Evolutionary conservation across 1,140 invertebrate species (phyloP).

Genomic region (Melanaphis sacchari): DNA sequence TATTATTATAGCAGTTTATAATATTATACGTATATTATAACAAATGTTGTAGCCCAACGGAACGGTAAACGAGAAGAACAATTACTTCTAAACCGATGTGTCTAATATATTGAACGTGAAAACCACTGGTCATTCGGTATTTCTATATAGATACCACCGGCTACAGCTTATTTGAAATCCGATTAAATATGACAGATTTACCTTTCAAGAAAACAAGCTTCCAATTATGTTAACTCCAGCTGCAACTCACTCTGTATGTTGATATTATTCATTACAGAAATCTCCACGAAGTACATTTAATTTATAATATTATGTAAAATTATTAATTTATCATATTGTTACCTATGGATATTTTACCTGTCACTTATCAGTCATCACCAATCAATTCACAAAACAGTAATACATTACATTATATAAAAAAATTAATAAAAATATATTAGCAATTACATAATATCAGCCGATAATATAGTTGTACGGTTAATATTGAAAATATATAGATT

Average conservation of each 20-base stretch:
- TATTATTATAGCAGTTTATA: not conserved
- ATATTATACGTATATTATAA: not conserved
- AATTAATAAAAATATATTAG: not conserved
- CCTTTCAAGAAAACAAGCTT: constrained; percentile 1
- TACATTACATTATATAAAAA: not conserved
- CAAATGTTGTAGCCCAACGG: not conserved
- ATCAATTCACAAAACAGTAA: not conserved
- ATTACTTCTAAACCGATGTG: not conserved
- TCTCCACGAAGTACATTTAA: not conserved
- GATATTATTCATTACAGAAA: not conserved
- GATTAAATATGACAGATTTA: constrained; percentile 43
- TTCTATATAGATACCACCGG: not conserved
- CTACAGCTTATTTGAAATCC: constrained; percentile 32
- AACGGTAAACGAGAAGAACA: constrained; percentile 10
- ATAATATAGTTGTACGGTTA: not conserved
- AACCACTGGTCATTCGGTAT: constrained; percentile 23
- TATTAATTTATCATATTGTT: not conserved
- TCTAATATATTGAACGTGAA: not conserved
- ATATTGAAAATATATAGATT: not conserved
- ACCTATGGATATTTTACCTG: not conserved
- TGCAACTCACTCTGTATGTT: not conserved
- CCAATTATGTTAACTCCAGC: not conserved
- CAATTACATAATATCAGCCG: not conserved
- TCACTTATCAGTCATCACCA: not conserved
- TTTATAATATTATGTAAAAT: constrained; percentile 17